Evolutionary conservation across 2,797 vertebrate genomes (phyloP), one percentile per base, ranked within the genome.

Genomic region (Sebastolobus altivelis): DNA sequence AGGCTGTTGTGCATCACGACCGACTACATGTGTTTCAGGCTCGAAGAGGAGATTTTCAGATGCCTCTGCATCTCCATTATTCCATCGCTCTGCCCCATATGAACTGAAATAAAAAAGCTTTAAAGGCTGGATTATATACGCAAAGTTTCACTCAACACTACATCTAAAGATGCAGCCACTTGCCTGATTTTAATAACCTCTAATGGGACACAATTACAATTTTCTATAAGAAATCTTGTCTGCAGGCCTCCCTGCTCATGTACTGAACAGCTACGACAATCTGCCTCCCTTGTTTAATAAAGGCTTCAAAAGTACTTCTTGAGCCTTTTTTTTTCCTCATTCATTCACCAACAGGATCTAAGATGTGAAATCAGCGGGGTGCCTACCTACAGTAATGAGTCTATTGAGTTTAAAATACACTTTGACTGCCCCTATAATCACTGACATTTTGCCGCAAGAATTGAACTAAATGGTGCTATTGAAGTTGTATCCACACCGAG

Each of bases 1-100:
- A 72, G 55, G 43, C 37, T 80, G 61, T 9, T 63, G 72, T 69
- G 54, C 70, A 72, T 75, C 59, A 13, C 52, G 46, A 37, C 35
- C 27, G 58, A 46, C 33, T 12, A 38, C 65, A 29, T 49, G 66
- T 13, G 10, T 56, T 55, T 75, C 4, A 38, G 8, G 9, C 63
- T 63, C 46, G 55, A n/a, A 70, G 20, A 40, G 10, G 6, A 43
- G 46, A 22, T 60, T 72, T 81, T 65, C 52, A 74, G 22, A 49
- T 29, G 58, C 37, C 16, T 35, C 31, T 35, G 56, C n/a, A 35
- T 70, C 70, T 60, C n/a, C 14, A 27, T 37, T 20, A 25, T 58
- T 65, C 4, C 13, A 22, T 22, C 10, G 0, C 20, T 46, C 18
- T 33, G 66, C 10, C 16, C 14, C 13, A 52, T 49, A 49, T 18